Evolutionary conservation across 2,888 invertebrate species (phyloP), one percentile per base, ranked within the genome.

Genomic region (Odontocolon sp.): DNA sequence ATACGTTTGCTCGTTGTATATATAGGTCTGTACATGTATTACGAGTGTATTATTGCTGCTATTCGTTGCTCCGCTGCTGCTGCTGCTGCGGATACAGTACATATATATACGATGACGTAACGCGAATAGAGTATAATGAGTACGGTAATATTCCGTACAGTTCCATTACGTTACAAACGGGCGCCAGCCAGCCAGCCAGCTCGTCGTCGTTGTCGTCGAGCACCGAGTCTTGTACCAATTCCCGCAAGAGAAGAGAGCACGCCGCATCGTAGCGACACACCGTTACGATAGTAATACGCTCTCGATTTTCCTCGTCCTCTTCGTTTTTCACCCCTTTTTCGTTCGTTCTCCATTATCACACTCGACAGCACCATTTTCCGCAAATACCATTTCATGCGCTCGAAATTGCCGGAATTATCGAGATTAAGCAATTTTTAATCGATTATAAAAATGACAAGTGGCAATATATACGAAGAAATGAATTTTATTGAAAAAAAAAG

Each of bases 141-240:
- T 82, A 85, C 56, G 56, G 42, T 83, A 83, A 81, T 85, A 83
- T 85, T 85, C 85, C 85, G 82, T 80, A 82, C 81, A 83, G 84
- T 86, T 85, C 86, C 85, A 85, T 85, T 85, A 85, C 84, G 84
- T 83, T 85, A 84, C 56, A 59, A 59, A 68, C 69, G 50, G 45
- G 50, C 70, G 61, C 50, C 36, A 50, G n/a, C 36, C 18, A 57
- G 45, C 18, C 8, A 23, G 33, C 26, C 9, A 14, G 31, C 18
- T 18, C n/a, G 33, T 14, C 9, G 4, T 16, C 8, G n/a, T 56
- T 5, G 26, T n/a, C 11, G 36, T 21, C 45, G 33, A 23, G 45
- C 47, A 23, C 36, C 63, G 23, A 64, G 36, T 38, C 33, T 63
- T 23, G 23, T 28, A 64, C 36, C 36, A 64, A 64, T 64, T 64